Evolutionary conservation across 1,140 invertebrate species (phyloP).

Genomic region (Drosophila seguyi): DNA sequence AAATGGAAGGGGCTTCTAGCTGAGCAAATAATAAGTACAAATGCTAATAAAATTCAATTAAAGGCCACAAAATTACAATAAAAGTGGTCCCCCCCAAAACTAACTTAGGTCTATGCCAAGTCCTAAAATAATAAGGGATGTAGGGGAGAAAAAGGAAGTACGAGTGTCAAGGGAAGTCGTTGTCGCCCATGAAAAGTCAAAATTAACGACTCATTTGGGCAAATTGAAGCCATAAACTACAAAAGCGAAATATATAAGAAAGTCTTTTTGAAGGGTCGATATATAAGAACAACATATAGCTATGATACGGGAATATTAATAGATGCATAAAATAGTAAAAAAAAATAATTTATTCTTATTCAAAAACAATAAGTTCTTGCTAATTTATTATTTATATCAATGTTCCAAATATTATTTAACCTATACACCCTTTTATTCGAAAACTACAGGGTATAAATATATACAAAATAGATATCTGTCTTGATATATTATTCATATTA

Average conservation of each 20-base stretch:
- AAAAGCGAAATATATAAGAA: constrained; percentile 15
- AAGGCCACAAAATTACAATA: constrained; percentile 83
- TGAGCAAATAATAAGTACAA: constrained; percentile 78
- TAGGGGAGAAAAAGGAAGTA: too few species aligned
- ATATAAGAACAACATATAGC: not conserved
- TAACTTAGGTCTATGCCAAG: constrained; percentile 41
- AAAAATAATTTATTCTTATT: not conserved
- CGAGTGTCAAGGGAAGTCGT: constrained; percentile 2
- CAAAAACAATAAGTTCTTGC: not conserved
- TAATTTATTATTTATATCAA: not conserved
- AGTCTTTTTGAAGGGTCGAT: not conserved
- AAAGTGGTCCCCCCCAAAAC: constrained; percentile 66
- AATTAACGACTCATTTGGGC: constrained; percentile 83
- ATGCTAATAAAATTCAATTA: constrained; percentile 84
- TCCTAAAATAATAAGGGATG: constrained; percentile 21
- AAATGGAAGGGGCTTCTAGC: not conserved
- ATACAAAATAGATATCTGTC: not conserved
- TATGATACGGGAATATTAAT: not conserved
- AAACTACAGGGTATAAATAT: constrained; percentile 1
- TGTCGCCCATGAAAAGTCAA: constrained; percentile 74
- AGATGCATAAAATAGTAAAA: too few species aligned
- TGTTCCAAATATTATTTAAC: not conserved
- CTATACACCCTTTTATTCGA: not conserved
- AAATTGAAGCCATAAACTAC: constrained; percentile 82
- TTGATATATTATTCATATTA: not conserved